These are phyloP conservation scores for Parapsyche elsis DNA, from an alignment of 1,140 invertebrate genomes.

Conservation along the genomic window DNA sequence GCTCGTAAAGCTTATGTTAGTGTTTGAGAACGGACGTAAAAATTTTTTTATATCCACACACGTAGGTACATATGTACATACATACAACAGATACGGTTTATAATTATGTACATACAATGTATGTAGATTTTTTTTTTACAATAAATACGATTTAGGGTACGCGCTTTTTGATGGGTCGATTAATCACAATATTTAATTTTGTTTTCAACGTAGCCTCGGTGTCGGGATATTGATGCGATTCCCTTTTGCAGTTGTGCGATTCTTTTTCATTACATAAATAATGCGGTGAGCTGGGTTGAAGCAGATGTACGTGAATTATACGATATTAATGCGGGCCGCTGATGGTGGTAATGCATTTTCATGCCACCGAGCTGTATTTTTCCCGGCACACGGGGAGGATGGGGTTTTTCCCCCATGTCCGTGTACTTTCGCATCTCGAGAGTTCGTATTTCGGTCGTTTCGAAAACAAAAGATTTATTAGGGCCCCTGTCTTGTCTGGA, in stretches of 20 bases:
- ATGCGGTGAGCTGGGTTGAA: background rate
- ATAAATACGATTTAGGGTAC: no score
- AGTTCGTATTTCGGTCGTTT: background rate
- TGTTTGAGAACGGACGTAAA: no score
- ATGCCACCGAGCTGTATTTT: background rate
- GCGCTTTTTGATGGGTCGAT: background rate
- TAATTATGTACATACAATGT: no score
- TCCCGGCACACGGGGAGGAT: background rate
- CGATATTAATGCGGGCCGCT: constrained; percentile 11
- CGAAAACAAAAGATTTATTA: background rate
- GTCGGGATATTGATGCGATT: no score
- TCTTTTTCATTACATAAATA: constrained; percentile 1
- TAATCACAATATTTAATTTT: constrained; percentile 12
- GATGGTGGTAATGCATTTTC: constrained; percentile 10
- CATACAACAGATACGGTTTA: no score
- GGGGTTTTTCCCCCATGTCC: background rate
- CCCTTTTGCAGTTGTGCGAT: no score
- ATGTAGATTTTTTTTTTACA: no score
- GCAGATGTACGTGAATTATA: background rate
- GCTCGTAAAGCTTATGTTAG: no score
- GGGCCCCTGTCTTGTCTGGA: background rate
- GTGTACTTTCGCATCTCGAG: background rate
- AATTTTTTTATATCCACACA: no score
- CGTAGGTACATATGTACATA: no score
- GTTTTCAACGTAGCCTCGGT: no score